These are phyloP conservation scores for Panzeria rudis DNA, from an alignment of 2,888 invertebrate species.

Conservation along the genomic window DNA sequence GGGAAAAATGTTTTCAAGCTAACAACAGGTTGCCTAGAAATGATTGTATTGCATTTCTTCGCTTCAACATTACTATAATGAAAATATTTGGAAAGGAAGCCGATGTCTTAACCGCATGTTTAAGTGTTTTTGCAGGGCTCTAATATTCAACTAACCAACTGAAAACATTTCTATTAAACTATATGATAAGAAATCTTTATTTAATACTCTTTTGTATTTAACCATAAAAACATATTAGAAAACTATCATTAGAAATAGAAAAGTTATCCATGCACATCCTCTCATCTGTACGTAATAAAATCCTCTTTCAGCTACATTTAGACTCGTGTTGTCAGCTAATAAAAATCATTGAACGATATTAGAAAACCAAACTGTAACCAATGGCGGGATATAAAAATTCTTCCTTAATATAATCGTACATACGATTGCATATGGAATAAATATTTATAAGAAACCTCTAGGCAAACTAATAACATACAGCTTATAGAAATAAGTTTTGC, in stretches of 20 bases:
- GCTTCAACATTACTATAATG: too few species aligned
- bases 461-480: slow-evolving; percentile 47
- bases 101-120: not conserved
- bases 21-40: too few species aligned
- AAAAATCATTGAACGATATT: slow-evolving; percentile 69
- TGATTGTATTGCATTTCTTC: too few species aligned
- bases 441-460: slow-evolving; percentile 23
- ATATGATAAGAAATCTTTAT: slow-evolving; percentile 63
- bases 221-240: slow-evolving; percentile 70
- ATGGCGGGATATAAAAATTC: slow-evolving; percentile 52
- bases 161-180: slow-evolving; percentile 65
- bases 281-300: not conserved
- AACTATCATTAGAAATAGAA: slow-evolving; percentile 68
- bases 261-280: slow-evolving; percentile 10
- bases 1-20: too few species aligned
- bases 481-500: slow-evolving; percentile 34
- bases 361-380: slow-evolving; percentile 65
- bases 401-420: too few species aligned
- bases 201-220: slow-evolving; percentile 51
- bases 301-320: slow-evolving; percentile 10
- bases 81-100: not conserved
- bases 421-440: slow-evolving; percentile 23
- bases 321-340: slow-evolving; percentile 72
- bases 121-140: not conserved
- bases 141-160: not conserved